A percentile compares a stretch with the other conserved stretches of the same genome.
phyloP scores from a whole-genome alignment of 2,888 invertebrate species.

The Tachina lurida region DNA sequence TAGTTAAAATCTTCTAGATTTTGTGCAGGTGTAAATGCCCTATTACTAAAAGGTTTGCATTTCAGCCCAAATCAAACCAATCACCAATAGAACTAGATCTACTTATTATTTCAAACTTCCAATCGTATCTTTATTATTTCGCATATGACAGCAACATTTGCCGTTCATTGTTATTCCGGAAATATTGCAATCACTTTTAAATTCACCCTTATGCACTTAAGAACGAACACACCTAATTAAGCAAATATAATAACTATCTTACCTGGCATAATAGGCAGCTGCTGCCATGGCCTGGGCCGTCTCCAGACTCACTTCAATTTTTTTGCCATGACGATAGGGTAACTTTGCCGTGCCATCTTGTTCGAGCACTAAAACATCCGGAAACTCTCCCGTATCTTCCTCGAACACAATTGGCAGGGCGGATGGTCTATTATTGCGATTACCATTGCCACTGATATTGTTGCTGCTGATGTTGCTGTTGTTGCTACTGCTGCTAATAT shows the following conservation, averaged over 20 bases:
- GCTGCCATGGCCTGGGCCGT: slow-evolving; percentile 80
- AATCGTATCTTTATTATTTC: no score
- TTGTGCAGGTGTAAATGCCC: no score
- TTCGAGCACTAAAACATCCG: slow-evolving; percentile 72
- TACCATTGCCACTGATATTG: slow-evolving; percentile 45
- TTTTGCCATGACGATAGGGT: slow-evolving; percentile 78
- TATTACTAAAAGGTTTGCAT: no score
- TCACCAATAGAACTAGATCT: no score
- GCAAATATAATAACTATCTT: slow-evolving; percentile 59
- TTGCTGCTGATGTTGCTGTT: not conserved
- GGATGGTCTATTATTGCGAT: slow-evolving; percentile 67
- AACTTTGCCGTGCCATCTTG: slow-evolving; percentile 76
- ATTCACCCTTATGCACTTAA: not conserved
- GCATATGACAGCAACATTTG: no score
- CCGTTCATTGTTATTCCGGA: no score
- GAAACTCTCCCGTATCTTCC: slow-evolving; percentile 74
- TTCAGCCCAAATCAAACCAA: no score
- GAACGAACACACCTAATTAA: not conserved
- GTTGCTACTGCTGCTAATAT: slow-evolving; percentile 36
- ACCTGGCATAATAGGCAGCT: slow-evolving; percentile 80
- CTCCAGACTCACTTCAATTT: slow-evolving; percentile 79
- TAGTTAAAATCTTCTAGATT: no score
- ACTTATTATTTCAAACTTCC: no score
- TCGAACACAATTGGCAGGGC: slow-evolving; percentile 76
- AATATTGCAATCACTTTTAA: not conserved